Conservation (phyloP, 2,113 vertebrate species). For the Cebidichthys violaceus region DNA sequence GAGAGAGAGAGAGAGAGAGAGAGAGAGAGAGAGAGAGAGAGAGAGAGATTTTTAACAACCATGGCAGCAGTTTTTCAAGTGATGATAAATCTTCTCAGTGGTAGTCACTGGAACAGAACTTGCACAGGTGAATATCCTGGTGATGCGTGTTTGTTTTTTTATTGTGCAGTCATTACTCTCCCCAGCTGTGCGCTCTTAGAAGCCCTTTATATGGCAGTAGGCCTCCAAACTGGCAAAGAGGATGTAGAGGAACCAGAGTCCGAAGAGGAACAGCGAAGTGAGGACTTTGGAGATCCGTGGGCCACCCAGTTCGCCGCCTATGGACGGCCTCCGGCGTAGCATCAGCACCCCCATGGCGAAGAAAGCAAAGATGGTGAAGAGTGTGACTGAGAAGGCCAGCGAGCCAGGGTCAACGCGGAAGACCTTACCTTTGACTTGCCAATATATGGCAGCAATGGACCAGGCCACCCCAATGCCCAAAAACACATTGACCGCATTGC, state of each 20-base stretch:
- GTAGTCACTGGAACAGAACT: slow-evolving; percentile 9
- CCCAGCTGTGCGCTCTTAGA: slow-evolving; percentile 77
- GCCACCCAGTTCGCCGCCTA: slow-evolving; percentile 92
- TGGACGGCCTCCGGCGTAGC: slow-evolving; percentile 87
- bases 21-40: no score
- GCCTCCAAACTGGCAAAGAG: slow-evolving; percentile 93
- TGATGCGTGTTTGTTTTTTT: slow-evolving; percentile 18
- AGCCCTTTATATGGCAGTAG: slow-evolving; percentile 93
- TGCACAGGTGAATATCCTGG: slow-evolving; percentile 42
- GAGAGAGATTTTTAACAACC: slow-evolving; percentile 27
- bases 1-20: no score
- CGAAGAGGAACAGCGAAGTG: slow-evolving; percentile 86
- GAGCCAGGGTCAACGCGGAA: slow-evolving; percentile 90
- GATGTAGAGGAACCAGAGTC: slow-evolving; percentile 92
- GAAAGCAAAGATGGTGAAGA: slow-evolving; percentile 95
- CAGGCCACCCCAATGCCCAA: slow-evolving; percentile 92
- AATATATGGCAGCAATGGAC: slow-evolving; percentile 92
- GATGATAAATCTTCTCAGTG: slow-evolving; percentile 37
- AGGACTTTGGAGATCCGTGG: slow-evolving; percentile 84
- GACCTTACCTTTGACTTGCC: slow-evolving; percentile 87
- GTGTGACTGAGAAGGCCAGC: slow-evolving; percentile 94
- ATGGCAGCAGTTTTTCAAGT: slow-evolving; percentile 64
- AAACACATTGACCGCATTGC: slow-evolving; percentile 94
- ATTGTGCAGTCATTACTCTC: slow-evolving; percentile 19
- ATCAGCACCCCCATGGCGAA: slow-evolving; percentile 87